Evolutionary conservation across 2,797 vertebrate species (phyloP).

Genomic region (Rhincodon typus): DNA sequence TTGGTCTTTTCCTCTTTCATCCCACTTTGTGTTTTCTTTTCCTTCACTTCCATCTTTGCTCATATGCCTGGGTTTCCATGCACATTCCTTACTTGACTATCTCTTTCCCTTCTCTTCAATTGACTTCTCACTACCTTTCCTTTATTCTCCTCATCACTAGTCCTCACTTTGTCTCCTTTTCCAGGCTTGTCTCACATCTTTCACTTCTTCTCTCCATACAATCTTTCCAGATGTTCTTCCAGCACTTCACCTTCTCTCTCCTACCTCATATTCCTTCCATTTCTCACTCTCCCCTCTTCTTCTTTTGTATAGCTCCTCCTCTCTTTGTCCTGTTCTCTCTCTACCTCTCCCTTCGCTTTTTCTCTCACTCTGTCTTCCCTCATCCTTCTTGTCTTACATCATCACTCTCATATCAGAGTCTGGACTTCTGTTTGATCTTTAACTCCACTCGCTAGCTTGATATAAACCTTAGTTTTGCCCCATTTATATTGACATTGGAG

Average conservation of each 20-base stretch:
- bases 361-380: background rate
- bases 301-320: too few relatives aligned
- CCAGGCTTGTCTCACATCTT: background rate
- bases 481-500: background rate
- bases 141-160: background rate
- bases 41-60: background rate
- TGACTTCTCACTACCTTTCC: background rate
- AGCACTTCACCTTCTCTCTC: background rate
- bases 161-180: background rate
- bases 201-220: background rate
- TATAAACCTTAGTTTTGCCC: background rate
- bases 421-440: background rate
- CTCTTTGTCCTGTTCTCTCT: background rate
- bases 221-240: background rate
- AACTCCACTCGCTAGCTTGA: background rate
- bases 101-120: background rate
- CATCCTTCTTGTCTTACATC: background rate
- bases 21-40: background rate
- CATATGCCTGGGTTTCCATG: background rate
- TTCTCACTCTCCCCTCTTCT: background rate
- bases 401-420: too few relatives aligned
- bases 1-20: background rate
- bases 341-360: background rate
- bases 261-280: background rate
- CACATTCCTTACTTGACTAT: background rate